Base-by-base conservation (phyloP, 2,888 invertebrate species). In the Aphodius sticticus region DNA sequence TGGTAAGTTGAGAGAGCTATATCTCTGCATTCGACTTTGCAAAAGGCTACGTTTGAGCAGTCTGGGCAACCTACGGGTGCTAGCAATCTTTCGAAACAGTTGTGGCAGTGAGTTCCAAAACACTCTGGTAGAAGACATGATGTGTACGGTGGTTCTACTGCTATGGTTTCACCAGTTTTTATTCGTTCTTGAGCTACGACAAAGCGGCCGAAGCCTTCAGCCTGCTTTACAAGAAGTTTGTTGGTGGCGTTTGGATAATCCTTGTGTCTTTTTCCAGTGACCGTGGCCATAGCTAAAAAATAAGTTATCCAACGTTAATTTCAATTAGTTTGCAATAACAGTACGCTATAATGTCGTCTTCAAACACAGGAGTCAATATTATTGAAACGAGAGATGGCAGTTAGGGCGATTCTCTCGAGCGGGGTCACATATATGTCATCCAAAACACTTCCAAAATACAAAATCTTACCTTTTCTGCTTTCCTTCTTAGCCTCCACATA, bases 1-100 rank as follows among this genome's bases (percentile, higher is more conserved):
- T 96, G 96, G 86, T 96, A 96, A 0, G 92, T 91, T 3, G 90
- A 87, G 0, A 93, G 84, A 0, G 95, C 95, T 1, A 87, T 87
- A 70, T 94, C 92, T 82, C 93, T 91, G 87, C 96, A 96, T 77
- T 90, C 88, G 0, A 90, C 85, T 0, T 92, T 91, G 86, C 96
- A 96, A 88, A 96, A 96, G 0, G 94, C 96, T 0, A 96, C 92
- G 70, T 93, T 94, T 0, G 94, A 93, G 87, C 96, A 96, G 12
- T 92, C 91, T 0, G 92, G 90, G 84, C 96, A 96, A 82, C 94
- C 93, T 6, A 95, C 89, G 0, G 96, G 94, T 0, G 94, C 92
- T 80, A 91, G 89, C 74, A 94, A 85, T 81, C 94, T 93, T 85
- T 91, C 91, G 84, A 96, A 95, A 86, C 96, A 96, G 86, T 96